Evolutionary conservation across 2,888 invertebrate genomes (phyloP).

Genomic region (Ferrisia virgata): DNA sequence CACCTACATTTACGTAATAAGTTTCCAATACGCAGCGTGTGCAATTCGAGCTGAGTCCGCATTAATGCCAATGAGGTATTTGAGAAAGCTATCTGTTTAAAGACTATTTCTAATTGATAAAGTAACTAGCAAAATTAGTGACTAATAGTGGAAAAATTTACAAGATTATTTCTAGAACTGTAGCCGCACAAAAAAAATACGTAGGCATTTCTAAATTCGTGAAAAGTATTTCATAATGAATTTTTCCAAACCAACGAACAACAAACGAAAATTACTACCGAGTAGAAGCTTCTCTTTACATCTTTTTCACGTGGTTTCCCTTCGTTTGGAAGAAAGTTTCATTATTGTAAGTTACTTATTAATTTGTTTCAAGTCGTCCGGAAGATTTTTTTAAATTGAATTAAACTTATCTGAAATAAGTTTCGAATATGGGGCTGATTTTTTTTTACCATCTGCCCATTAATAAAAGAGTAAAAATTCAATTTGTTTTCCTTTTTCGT

Average conservation of each 20-base stretch:
- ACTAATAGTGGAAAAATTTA: background rate
- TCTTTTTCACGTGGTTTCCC: background rate
- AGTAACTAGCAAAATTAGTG: background rate
- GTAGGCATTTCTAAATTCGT: background rate
- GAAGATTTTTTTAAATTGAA: background rate
- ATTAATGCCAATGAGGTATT: background rate
- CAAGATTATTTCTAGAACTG: background rate
- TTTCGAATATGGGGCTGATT: too few relatives aligned
- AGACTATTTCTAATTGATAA: background rate
- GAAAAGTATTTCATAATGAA: background rate
- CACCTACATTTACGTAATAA: background rate
- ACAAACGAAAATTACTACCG: background rate
- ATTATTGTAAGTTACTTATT: background rate
- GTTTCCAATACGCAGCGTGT: background rate
- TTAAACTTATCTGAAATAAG: too few relatives aligned
- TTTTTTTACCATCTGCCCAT: too few relatives aligned
- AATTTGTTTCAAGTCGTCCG: background rate
- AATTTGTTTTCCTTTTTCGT: too few relatives aligned
- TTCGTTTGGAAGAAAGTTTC: background rate
- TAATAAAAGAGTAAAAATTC: too few relatives aligned
- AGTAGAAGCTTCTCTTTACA: background rate
- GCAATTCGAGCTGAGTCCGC: background rate
- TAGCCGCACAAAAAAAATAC: background rate
- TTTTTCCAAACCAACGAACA: background rate
- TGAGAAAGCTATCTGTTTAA: conserved; percentile 3